Conservation (phyloP, 2,113 vertebrate genomes). For the Narcine bancroftii region DNA sequence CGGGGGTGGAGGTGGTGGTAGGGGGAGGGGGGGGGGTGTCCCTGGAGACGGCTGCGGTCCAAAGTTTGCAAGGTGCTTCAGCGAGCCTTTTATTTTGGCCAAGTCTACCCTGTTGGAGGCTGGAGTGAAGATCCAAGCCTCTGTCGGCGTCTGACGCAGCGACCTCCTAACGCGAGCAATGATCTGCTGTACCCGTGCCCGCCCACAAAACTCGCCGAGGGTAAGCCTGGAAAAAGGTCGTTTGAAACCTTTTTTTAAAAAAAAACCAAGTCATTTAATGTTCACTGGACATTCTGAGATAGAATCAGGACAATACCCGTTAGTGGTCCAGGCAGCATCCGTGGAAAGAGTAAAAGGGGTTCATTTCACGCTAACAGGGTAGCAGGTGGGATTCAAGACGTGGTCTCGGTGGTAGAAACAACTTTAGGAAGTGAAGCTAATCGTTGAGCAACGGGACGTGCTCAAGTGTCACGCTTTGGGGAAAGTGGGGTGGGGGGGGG, state of each 20-base stretch:
- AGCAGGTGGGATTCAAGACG: too few relatives aligned
- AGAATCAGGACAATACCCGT: too few relatives aligned
- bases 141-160: constrained; percentile 18
- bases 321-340: too few relatives aligned
- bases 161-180: background rate
- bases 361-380: too few relatives aligned
- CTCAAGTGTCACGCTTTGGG: too few relatives aligned
- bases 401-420: background rate
- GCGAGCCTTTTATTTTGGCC: background rate
- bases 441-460: background rate
- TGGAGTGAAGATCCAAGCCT: constrained; percentile 27
- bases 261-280: background rate
- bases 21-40: too few relatives aligned
- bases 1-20: too few relatives aligned
- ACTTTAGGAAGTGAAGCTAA: background rate
- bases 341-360: too few relatives aligned
- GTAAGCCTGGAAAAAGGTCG: background rate
- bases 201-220: background rate
- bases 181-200: background rate
- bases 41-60: background rate
- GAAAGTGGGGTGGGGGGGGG: too few relatives aligned
- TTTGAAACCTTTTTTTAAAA: background rate
- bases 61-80: constrained; percentile 22
- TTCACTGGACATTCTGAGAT: background rate
- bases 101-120: background rate